Base-by-base conservation (phyloP, 1,140 invertebrate species). In the Neoseiulus cucumeris region DNA sequence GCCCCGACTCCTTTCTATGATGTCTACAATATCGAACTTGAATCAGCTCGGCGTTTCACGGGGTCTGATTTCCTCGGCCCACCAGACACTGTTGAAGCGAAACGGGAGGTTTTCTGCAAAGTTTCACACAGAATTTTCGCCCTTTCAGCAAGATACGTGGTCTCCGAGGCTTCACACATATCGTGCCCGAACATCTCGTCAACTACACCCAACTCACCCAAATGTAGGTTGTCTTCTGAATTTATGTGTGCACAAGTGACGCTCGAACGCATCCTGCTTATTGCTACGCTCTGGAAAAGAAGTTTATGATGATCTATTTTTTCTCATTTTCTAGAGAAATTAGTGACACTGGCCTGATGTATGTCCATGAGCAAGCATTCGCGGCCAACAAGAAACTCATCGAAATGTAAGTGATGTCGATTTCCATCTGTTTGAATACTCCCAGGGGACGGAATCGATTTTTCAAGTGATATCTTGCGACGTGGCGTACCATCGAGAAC, bases 361-460 rank as follows among this genome's bases (percentile, higher is more conserved):
- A 59, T 25, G 22, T 59, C 22, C 51, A 59, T 9, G 51, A 59
- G 22, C 17, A 59, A 25, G 51, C 51, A 1, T 59, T 59, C 51
- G 51, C 33, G 2, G 51, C 51, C 51, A 59, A 59, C 33, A 59
- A 59, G 51, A 59, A 59, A 33, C 33, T 59, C 25, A 59, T 29
- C 22, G 51, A 59, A 59, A 59, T 59, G 51, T 59, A 59, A 59
- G 51, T 59, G 22, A 18, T 12, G 9, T 4, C 22, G 33, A 17
- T 28, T 47, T 44, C 42, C 42, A 44, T 44, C 42, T 14, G n/a
- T 14, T n/a, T 14, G 12, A 44, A 44, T 44, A 44, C n/a, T 44
- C 42, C 12, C 12, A 44, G n/a, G n/a, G n/a, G n/a, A n/a, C n/a
- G n/a, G n/a, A n/a, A n/a, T n/a, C n/a, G n/a, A n/a, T n/a, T n/a